Conservation (phyloP, 1,140 invertebrate species). For the Colletes gigas region DNA sequence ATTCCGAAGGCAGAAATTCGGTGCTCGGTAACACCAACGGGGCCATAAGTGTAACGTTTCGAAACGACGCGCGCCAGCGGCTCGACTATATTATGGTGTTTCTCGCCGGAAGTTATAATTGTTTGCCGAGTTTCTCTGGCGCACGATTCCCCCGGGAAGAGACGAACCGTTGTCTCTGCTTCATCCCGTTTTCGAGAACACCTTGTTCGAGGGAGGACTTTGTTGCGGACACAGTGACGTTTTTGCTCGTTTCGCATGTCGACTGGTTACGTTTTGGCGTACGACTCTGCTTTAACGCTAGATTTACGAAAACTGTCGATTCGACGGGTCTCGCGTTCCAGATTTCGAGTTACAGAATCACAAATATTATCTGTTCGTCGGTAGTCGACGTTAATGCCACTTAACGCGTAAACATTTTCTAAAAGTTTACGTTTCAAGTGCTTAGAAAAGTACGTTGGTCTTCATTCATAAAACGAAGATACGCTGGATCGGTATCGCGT, state of each 20-base stretch:
- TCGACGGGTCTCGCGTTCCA: too few species aligned
- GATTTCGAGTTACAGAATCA: too few species aligned
- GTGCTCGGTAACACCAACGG: constrained; percentile 64
- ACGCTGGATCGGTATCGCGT: too few species aligned
- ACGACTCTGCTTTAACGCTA: constrained; percentile 2
- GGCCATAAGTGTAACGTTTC: constrained; percentile 72
- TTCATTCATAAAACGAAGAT: too few species aligned
- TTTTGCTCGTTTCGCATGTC: constrained; percentile 11
- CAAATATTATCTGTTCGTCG: too few species aligned
- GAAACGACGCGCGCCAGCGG: constrained; percentile 65
- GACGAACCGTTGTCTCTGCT: constrained; percentile 24
- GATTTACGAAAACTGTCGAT: background rate
- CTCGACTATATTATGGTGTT: constrained; percentile 60
- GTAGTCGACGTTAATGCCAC: too few species aligned
- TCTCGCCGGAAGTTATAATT: constrained; percentile 77
- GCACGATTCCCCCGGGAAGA: constrained; percentile 58
- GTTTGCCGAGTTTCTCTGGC: constrained; percentile 69
- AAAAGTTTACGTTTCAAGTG: too few species aligned
- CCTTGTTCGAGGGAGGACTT: constrained; percentile 29
- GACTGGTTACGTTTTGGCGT: background rate
- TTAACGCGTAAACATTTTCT: too few species aligned
- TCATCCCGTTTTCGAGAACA: constrained; percentile 29
- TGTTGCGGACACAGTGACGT: constrained; percentile 10
- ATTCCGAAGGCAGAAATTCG: constrained; percentile 68
- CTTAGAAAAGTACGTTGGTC: too few species aligned